Conservation (phyloP, 2,888 invertebrate species). For the Andrena bicolor region DNA sequence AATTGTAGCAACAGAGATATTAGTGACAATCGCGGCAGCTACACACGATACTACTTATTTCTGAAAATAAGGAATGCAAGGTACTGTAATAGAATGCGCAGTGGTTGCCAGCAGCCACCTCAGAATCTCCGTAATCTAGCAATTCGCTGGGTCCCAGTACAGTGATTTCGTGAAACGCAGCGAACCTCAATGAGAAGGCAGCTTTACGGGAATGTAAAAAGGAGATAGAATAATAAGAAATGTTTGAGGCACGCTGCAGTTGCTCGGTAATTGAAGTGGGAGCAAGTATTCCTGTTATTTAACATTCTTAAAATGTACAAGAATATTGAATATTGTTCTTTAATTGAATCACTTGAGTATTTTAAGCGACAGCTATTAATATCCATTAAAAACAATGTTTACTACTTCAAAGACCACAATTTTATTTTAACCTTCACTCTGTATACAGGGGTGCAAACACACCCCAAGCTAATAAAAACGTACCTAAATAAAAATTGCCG, state of each 20-base stretch:
- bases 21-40: slow-evolving; percentile 2
- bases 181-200: slow-evolving; percentile 27
- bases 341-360: no score
- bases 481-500: no score
- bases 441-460: no score
- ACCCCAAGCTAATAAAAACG: no score
- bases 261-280: background rate
- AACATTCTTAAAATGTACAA: no score
- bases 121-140: slow-evolving; percentile 56
- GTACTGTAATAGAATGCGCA: slow-evolving; percentile 38
- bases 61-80: slow-evolving; percentile 39
- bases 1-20: slow-evolving; percentile 12
- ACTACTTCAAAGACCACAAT: no score
- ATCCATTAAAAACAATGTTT: no score
- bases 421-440: no score
- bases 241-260: background rate
- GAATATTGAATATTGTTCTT: no score
- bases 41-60: slow-evolving; percentile 13
- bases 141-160: slow-evolving; percentile 35
- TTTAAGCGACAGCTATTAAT: no score
- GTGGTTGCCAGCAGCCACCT: slow-evolving; percentile 33
- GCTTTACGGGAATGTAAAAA: slow-evolving; percentile 10
- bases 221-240: background rate
- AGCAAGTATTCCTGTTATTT: no score
- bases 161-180: slow-evolving; percentile 40